phyloP scores from a whole-genome alignment of 2,888 invertebrate species.

The Lacanobia oleracea region DNA sequence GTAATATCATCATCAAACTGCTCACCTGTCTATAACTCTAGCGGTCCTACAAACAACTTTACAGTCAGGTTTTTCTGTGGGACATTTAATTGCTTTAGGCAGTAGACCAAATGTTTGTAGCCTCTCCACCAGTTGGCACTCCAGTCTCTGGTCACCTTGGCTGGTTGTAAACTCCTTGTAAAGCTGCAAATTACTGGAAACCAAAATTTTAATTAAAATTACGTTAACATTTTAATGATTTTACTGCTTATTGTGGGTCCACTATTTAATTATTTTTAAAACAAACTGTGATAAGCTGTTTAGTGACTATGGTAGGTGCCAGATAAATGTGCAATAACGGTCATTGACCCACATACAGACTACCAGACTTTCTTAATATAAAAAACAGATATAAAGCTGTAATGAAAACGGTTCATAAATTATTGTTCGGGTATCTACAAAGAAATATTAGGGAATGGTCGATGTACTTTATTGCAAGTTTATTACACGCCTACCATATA shows the following conservation, averaged over 20 bases:
- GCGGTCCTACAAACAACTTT: constrained; percentile 78
- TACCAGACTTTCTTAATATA: too few species aligned
- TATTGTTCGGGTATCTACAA: too few species aligned
- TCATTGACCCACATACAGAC: too few species aligned
- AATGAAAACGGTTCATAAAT: too few species aligned
- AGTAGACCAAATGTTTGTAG: constrained; percentile 81
- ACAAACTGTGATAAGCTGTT: background rate
- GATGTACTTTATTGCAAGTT: too few species aligned
- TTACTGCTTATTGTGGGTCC: too few species aligned
- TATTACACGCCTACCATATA: background rate
- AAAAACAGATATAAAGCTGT: too few species aligned
- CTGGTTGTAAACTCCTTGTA: constrained; percentile 76
- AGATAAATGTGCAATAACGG: too few species aligned
- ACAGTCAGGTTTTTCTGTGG: constrained; percentile 75
- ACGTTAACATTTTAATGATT: too few species aligned
- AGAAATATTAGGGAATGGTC: too few species aligned
- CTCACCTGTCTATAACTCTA: constrained; percentile 84
- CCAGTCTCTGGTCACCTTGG: constrained; percentile 74
- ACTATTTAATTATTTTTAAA: background rate
- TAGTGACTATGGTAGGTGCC: background rate
- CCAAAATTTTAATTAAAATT: background rate
- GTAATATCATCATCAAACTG: background rate
- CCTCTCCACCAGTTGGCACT: constrained; percentile 78
- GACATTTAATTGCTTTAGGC: constrained; percentile 75
- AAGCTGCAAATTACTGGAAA: constrained; percentile 80